Base-by-base conservation (phyloP, 64 coral and sea anemone genomes). In the Stichodactyla helianthus region DNA sequence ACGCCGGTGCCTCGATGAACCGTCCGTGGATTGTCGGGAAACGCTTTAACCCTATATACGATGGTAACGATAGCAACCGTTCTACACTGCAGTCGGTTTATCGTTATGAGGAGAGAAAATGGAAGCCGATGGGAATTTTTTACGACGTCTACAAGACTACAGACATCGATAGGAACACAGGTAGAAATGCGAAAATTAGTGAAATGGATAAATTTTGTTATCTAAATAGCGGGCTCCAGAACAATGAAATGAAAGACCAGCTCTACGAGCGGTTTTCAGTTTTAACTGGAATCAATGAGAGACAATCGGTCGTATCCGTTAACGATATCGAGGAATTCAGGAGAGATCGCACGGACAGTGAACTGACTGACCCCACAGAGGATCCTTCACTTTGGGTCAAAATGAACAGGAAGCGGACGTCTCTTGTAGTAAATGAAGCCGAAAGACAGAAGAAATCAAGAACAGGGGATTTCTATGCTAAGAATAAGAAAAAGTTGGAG, bases 381-480 rank as follows among this genome's bases (percentile, higher is more conserved):
- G 78, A 81, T 81, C 78, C 35, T 19, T 12, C 19, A 9, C 52
- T 81, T 0, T 2, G 6, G 17, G 50, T 54, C 17, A 81, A 52
- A 54, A 81, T 81, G 78, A 81, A 81, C 78, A 81, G 19, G 19
- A 81, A 81, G 17, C 52, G 78, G 10, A 15, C 52, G 17, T 52
- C 78, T 4, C 52, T 81, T 18, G 52, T 51, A 2, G 78, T 52
- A 12, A 81, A 20, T 6, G 50, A 81, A 9, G 20, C 7, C 7
- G 50, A 81, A 54, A 81, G 78, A 52, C 78, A 81, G 26, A 51
- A 81, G 51, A 81, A 81, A 81, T 81, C 78, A 81, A 54, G 51
- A 54, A 81, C 78, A 5, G 78, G 78, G 14, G 50, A 81, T 81
- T 81, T 81, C 51, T 81, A 81, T 54, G 52, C 78, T 12, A 81